Evolutionary conservation across 64 coral and sea anemone genomes (phyloP).

Genomic region (Montipora sp.): DNA sequence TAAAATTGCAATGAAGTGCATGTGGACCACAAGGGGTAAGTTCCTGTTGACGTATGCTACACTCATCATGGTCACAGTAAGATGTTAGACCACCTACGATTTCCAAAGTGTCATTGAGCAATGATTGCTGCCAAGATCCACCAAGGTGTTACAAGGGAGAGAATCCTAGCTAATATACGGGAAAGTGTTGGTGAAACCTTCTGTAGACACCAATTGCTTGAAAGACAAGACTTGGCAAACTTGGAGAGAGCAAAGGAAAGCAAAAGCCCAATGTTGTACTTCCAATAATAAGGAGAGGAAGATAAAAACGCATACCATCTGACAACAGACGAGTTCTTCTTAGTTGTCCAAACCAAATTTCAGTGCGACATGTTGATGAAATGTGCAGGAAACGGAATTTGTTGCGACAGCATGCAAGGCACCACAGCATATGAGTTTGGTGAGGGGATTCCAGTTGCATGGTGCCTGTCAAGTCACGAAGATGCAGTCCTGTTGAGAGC

Average conservation of each 20-base stretch:
- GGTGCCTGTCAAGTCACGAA: constrained; percentile 70
- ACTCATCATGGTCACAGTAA: background rate
- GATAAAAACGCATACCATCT: background rate
- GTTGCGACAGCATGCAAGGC: background rate
- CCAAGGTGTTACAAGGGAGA: background rate
- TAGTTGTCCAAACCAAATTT: background rate
- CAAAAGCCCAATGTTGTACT: background rate
- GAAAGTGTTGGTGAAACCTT: background rate
- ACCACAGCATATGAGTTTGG: constrained; percentile 28
- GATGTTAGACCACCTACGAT: background rate
- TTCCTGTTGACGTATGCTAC: background rate
- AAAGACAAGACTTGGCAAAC: constrained; percentile 16
- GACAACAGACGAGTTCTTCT: too few relatives aligned
- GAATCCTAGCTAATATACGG: background rate
- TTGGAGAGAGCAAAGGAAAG: background rate
- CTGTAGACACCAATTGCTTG: background rate
- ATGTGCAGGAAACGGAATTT: constrained; percentile 64
- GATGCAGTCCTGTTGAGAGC: background rate
- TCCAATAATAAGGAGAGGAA: background rate
- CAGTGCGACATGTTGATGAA: constrained; percentile 31
- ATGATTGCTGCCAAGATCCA: background rate
- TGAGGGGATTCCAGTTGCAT: constrained; percentile 40
- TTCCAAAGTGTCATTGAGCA: background rate
- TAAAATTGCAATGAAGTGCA: background rate
- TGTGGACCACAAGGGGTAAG: background rate